Conservation (phyloP, 2,797 vertebrate genomes). For the Okamejei kenojei region DNA sequence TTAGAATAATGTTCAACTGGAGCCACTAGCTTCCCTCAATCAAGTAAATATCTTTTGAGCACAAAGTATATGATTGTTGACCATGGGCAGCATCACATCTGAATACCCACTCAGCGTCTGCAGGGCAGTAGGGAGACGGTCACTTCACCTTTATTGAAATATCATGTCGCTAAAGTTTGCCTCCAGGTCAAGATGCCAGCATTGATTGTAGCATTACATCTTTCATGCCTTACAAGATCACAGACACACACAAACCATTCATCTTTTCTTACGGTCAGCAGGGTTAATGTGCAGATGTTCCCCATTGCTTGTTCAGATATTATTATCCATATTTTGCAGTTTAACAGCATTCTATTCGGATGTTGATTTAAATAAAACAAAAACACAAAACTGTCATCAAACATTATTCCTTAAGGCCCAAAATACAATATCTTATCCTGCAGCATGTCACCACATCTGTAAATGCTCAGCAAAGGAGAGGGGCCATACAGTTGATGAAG, state of each 20-base stretch:
- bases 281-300: neutral
- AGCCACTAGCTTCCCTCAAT: neutral
- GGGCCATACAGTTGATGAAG: neutral
- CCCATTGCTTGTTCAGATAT: neutral
- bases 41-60: neutral
- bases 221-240: neutral
- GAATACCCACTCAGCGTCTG: neutral
- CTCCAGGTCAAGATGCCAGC: neutral
- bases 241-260: neutral
- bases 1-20: neutral
- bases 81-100: neutral
- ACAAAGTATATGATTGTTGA: neutral
- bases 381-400: neutral
- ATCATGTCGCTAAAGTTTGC: neutral
- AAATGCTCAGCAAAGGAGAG: neutral
- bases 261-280: neutral
- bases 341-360: neutral
- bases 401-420: neutral
- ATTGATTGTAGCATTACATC: neutral
- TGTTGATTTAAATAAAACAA: neutral
- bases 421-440: neutral
- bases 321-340: neutral
- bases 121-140: neutral
- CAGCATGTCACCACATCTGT: neutral
- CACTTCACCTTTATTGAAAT: neutral